Base-by-base conservation (phyloP, 1,140 invertebrate species). In the Nomia melanderi region DNA sequence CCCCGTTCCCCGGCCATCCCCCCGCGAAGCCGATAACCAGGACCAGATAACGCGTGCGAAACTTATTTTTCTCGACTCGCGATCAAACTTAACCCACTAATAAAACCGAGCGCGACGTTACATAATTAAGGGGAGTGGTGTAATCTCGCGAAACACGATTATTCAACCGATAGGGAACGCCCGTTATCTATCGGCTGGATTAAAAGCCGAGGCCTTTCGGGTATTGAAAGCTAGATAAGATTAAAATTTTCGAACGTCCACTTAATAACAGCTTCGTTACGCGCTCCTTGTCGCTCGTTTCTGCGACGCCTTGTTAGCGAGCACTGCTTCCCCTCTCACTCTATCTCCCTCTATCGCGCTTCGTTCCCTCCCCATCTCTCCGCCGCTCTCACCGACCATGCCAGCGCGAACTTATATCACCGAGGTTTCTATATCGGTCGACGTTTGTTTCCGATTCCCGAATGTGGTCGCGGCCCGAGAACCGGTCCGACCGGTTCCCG, bases 401-500 rank as follows among this genome's bases (percentile, higher is more conserved):
- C n/a, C n/a, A n/a, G n/a, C n/a, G n/a, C n/a, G 7, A 36, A 17
- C 29, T 64, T 66, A 65, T 57, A 56, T 56, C 72, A 31, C 14
- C 27, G 53, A 27, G 27, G 44, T 67, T 75, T 57, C 53, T 67
- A 67, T 67, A 76, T 69, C 73, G 54, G 36, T 69, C 29, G 59
- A 56, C 72, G 31, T 75, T 75, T 66, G 72, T 75, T 75, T 75
- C 59, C 44, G 59, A 73, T 65, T 74, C 25, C 62, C 71, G 71
- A 74, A 74, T 65, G 23, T 65, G 71, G 60, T 12, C 29, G 47
- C n/a, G 39, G 17, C 64, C 12, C 33, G 33, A 29, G 73, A 76
- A 69, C 73, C 73, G 73, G 64, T 76, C 23, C 0, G 6, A 59
- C 73, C 64, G 64, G 73, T 69, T 73, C 31, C 31, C 60, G 25